Base-by-base conservation (phyloP, 2,113 vertebrate species). In the Eubucco bourcierii region DNA sequence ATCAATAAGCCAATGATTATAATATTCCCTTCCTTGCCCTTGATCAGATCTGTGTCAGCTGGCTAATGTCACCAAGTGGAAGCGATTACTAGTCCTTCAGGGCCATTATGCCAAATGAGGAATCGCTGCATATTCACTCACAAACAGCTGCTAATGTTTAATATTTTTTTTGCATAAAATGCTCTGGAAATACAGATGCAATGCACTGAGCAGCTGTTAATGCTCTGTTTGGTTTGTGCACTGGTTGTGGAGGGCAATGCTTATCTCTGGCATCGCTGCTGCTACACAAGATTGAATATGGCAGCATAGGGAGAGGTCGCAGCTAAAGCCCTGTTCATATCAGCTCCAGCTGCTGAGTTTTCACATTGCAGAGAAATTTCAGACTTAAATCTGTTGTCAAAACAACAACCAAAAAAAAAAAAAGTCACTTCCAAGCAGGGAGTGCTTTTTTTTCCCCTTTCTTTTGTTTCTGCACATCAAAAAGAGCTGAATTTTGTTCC, bases 111-210 rank as follows among this genome's bases (percentile, higher is more conserved):
- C 70, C 80, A 92, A 90, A 90, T 83, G 92, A 93, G 53, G 52
- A 92, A 93, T 83, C 73, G 77, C 67, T 88, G n/a, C 47, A 81
- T 65, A 85, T 87, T 79, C 88, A 64, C 63, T 53, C 19, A 2
- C 68, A 88, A 95, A 84, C 91, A 97, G 93, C 91, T 96, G 94
- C 37, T 88, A 55, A 84, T 80, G 65, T 94, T 95, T 80, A 60
- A 88, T 73, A 92, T 95, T 33, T 94, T 41, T 46, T 46, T 94
- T 60, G 70, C 2, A 0, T 74, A 52, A 95, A 92, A 92, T 68
- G 61, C 59, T 80, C 73, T 85, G 87, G 50, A 94, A 97, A 91
- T 64, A 75, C 68, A 92, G 75, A 63, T 31, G 41, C 37, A 72
- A 80, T 33, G 11, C 14, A 39, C 58, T 80, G 70, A 93, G 83